Conservation (phyloP, 1,140 invertebrate species). For the Zophobas morio region DNA sequence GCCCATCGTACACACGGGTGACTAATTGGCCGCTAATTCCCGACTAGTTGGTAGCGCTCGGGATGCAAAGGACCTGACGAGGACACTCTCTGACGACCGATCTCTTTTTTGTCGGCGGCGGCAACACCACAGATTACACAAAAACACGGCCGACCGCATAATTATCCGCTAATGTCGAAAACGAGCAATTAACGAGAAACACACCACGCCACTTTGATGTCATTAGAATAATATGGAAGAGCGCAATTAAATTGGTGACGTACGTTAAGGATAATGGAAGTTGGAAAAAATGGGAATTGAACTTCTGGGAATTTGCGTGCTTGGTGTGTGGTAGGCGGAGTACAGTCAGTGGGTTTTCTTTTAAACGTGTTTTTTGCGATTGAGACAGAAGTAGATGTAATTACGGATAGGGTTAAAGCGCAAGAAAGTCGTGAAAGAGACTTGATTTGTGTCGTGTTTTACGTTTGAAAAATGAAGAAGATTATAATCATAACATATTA, state of each 20-base stretch:
- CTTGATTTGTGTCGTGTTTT: too few relatives aligned
- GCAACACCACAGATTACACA: slow-evolving; percentile 40
- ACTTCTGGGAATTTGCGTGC: slow-evolving; percentile 13
- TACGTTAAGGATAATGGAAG: slow-evolving; percentile 1
- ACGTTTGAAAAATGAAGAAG: too few relatives aligned
- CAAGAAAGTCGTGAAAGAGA: too few relatives aligned
- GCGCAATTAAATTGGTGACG: slow-evolving; percentile 34
- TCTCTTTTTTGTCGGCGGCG: slow-evolving; percentile 43
- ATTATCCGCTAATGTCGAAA: slow-evolving; percentile 51
- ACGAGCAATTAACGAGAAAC: slow-evolving; percentile 49
- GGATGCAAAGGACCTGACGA: slow-evolving; percentile 28
- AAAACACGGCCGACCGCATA: slow-evolving; percentile 41
- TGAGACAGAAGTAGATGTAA: too few relatives aligned
- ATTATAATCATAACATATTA: too few relatives aligned
- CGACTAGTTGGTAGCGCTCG: slow-evolving; percentile 47
- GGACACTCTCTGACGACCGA: background rate
- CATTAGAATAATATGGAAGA: slow-evolving; percentile 23
- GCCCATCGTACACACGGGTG: slow-evolving; percentile 53
- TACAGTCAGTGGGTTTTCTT: background rate
- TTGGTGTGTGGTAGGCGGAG: background rate
- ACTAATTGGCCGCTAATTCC: slow-evolving; percentile 56
- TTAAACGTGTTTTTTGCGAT: too few relatives aligned
- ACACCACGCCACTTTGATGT: slow-evolving; percentile 41
- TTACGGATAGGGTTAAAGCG: too few relatives aligned
- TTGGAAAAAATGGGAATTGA: background rate